Conservation (phyloP, 1,140 invertebrate genomes). For the Pogonus chalceus region DNA sequence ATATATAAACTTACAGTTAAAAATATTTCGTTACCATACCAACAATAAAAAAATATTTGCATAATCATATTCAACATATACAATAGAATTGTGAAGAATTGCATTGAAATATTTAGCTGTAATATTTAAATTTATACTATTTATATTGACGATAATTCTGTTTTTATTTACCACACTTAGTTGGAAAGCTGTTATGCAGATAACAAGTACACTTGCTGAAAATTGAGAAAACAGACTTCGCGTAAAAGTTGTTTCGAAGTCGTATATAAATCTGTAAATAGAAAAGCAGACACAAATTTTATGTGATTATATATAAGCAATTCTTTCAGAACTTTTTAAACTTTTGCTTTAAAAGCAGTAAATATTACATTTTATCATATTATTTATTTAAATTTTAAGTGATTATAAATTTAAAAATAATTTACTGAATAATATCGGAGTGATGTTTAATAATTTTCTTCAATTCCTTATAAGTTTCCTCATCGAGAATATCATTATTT, state of each 20-base stretch:
- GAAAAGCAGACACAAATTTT: constrained; percentile 12
- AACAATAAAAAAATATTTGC: constrained; percentile 30
- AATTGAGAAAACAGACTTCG: constrained; percentile 23
- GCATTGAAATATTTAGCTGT: constrained; percentile 11
- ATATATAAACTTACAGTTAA: constrained; percentile 14
- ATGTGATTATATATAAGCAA: not conserved
- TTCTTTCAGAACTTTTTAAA: no score
- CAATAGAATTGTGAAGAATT: constrained; percentile 12
- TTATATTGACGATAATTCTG: constrained; percentile 9
- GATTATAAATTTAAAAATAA: no score
- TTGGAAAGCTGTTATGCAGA: constrained; percentile 27
- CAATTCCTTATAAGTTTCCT: constrained; percentile 18
- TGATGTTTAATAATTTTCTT: constrained; percentile 22
- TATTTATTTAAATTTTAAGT: no score
- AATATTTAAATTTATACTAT: constrained; percentile 1
- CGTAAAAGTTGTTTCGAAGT: constrained; percentile 26
- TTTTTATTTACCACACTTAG: constrained; percentile 25
- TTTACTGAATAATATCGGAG: constrained; percentile 18
- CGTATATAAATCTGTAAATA: constrained; percentile 19
- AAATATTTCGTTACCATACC: constrained; percentile 25
- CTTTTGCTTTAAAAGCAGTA: no score
- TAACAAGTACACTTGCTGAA: constrained; percentile 23
- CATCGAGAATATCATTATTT: constrained; percentile 10
- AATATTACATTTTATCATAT: no score
- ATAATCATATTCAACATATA: constrained; percentile 9